These are phyloP conservation scores for Ichneumoninae sp. DNA, from an alignment of 2,888 invertebrate genomes.

Conservation along the genomic window DNA sequence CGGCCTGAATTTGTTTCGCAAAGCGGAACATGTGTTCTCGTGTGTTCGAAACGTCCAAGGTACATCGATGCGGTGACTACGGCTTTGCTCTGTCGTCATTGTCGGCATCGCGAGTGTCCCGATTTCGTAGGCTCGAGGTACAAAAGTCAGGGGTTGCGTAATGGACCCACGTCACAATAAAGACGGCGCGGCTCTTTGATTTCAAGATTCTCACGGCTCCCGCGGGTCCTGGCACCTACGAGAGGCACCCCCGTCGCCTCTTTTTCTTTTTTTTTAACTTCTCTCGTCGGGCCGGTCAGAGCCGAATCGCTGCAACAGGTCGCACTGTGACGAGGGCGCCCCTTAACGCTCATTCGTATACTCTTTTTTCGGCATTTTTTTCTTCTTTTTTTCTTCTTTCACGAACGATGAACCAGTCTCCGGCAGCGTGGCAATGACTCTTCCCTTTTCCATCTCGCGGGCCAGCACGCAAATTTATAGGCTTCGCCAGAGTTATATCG, in stretches of 20 bases:
- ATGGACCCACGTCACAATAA: constrained; percentile 79
- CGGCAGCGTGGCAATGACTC: constrained; percentile 55
- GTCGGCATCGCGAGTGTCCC: constrained; percentile 65
- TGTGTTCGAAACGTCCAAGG: neutral
- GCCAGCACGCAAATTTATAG: constrained; percentile 60
- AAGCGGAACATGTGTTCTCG: constrained; percentile 7
- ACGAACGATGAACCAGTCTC: constrained; percentile 17
- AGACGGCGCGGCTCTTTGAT: constrained; percentile 81
- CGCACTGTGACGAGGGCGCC: constrained; percentile 77
- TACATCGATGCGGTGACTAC: constrained; percentile 50
- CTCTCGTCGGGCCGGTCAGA: constrained; percentile 23
- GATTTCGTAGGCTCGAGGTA: constrained; percentile 67
- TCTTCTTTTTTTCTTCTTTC: constrained; percentile 45
- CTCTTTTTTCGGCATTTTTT: constrained; percentile 37
- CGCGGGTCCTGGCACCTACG: constrained; percentile 70
- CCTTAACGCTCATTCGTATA: constrained; percentile 47
- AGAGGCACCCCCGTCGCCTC: constrained; percentile 67
- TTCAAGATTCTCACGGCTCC: constrained; percentile 80
- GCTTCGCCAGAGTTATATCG: constrained; percentile 32
- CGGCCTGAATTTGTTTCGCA: constrained; percentile 11
- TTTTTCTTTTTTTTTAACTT: constrained; percentile 49
- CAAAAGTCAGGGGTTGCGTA: constrained; percentile 80
- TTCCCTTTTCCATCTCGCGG: constrained; percentile 48
- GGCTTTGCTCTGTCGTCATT: constrained; percentile 58
- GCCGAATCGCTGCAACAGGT: constrained; percentile 75